Base-by-base conservation (phyloP, 2,113 vertebrate species). In the Nannobrachium achirus region DNA sequence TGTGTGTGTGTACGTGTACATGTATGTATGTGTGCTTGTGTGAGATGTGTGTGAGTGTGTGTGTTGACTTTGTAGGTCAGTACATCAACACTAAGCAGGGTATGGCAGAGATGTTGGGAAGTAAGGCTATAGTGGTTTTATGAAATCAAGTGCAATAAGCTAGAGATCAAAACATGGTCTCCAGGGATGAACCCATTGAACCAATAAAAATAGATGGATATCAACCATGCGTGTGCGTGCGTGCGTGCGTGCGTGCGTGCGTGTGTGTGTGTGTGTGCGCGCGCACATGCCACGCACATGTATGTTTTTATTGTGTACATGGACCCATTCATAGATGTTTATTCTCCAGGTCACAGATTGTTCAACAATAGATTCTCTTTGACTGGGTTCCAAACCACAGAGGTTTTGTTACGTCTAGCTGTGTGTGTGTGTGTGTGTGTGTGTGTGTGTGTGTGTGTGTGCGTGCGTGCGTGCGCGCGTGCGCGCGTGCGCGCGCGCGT, bases 221-320 rank as follows among this genome's bases (percentile, higher is more conserved):
- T 33, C 25, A 33, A 33, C 9, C 19, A 66, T 81, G 39, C 75
- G 51, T 69, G 67, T 74, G 45, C 68, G 71, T 67, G 60, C 15
- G 68, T 63, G 10, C 8, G 20, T 13, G 42, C 2, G 42, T 53
- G 16, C 15, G 18, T 50, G 19, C 13, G 11, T 38, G 10, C 8
- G 20, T 13, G 19, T 9, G 42, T 41, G 16, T 49, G 18, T 49
- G 19, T 18, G 11, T 39, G 49, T 48, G 33, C 56, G 20, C 55
- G 25, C 58, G 52, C 19, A 56, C 69, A n/a, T n/a, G n/a, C 62
- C 69, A 56, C 18, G 44, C 9, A 45, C 44, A 8, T 16, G 5
- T 9, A 55, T 55, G 3, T 20, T 55, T 33, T 33, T 33, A 5
- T 33, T 33, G 3, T 33, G 25, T 33, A 33, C 25, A 33, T 33